Base-by-base conservation (phyloP, 2,113 vertebrate species). In the Hydrochoerus hydrochaeris region DNA sequence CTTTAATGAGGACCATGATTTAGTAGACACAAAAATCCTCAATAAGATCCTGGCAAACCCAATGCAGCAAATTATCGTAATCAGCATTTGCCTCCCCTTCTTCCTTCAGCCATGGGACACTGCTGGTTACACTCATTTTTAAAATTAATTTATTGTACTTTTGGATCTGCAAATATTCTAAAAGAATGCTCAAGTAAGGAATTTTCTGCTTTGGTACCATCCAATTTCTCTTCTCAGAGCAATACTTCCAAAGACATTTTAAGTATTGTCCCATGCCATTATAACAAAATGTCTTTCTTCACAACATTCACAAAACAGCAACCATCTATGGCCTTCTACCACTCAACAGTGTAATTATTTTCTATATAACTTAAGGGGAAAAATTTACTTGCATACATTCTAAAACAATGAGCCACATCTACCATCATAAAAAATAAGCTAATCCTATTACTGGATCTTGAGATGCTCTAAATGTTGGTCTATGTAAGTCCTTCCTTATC, bases 321-420 rank as follows among this genome's bases (percentile, higher is more conserved):
- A 44, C 5, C 11, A 41, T 14, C 8, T 54, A 7, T 17, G 14
- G 17, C 16, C 3, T 78, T 58, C 28, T 2, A 13, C 2, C 6
- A 44, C 5, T 13, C 41, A 69, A 3, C 1, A 28, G 75, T 69
- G 38, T 78, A 30, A 38, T 52, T 30, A 28, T 24, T 60, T 13
- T 58, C 0, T 4, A 4, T 12, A 32, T 1, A 0, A 0, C 4
- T 73, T 28, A 30, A 85, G 14, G 2, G 3, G 24, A 20, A 2
- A 58, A 41, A 46, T 83, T 73, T 49, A 52, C 35, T 78, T 24
- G 17, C 16, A 0, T 88, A 57, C n/a, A 8, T 77, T 26, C 30
- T 65, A n/a, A 62, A 91, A 30, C 11, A 75, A 54, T 22, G 20
- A 80, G 35, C 9, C 86, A 12, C 5, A 12, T 1, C 60, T 69